These are phyloP conservation scores for Rissa tridactyla DNA, from an alignment of 2,113 vertebrate species.

Conservation along the genomic window DNA sequence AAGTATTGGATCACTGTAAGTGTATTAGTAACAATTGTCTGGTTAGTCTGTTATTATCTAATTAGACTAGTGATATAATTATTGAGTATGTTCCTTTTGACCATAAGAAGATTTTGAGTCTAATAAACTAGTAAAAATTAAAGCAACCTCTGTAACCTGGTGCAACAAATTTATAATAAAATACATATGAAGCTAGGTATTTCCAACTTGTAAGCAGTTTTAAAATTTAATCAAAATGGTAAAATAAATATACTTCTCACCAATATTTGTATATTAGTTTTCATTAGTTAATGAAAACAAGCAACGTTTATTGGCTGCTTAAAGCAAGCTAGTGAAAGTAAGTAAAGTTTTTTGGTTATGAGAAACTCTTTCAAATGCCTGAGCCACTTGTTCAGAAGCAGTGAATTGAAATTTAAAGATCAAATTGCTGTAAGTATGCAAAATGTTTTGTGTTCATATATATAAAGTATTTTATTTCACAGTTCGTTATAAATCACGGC, in stretches of 20 bases:
- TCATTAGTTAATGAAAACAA: not conserved
- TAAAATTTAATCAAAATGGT: not conserved
- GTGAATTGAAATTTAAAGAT: not conserved
- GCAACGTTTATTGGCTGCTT: not conserved
- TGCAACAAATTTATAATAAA: not conserved
- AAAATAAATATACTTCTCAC: not conserved
- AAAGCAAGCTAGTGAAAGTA: not conserved
- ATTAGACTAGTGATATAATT: not conserved
- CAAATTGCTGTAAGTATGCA: not conserved
- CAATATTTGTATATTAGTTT: not conserved
- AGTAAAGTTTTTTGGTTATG: not conserved
- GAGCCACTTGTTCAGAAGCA: not conserved
- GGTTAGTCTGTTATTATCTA: not conserved
- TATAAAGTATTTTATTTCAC: not conserved
- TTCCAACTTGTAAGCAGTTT: not conserved
- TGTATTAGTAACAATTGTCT: not conserved
- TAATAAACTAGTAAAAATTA: not conserved
- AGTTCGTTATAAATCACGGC: not conserved
- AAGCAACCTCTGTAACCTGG: not conserved
- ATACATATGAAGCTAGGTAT: not conserved
- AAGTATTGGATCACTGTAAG: not conserved
- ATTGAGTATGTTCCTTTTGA: not conserved
- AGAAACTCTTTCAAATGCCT: not conserved
- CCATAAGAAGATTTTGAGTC: not conserved
- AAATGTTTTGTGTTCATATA: not conserved